A percentile compares a stretch with the other conserved stretches of the same genome.
Conservation (phyloP, 2,888 invertebrate species). For the Noctuana brunneofusca region DNA sequence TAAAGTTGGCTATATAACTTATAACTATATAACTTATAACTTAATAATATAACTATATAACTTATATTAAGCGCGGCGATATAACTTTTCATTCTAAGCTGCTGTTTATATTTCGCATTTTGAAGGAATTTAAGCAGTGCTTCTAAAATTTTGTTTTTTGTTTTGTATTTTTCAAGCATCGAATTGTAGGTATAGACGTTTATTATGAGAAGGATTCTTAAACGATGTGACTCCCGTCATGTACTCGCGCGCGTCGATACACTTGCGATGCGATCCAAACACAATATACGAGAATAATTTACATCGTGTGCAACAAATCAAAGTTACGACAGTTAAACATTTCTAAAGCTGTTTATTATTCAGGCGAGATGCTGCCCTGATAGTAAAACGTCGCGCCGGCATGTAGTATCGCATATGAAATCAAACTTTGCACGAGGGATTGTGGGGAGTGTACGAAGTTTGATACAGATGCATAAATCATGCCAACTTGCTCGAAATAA, state of each 20-base stretch:
- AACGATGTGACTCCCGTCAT: no score
- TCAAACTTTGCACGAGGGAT: slow-evolving; percentile 3
- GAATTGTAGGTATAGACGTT: background rate
- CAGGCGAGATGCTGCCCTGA: slow-evolving; percentile 3
- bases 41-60: no score
- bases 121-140: no score
- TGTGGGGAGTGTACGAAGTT: slow-evolving; percentile 12
- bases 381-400: slow-evolving; percentile 11
- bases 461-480: slow-evolving; percentile 27
- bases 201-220: background rate
- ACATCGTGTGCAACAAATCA: slow-evolving; percentile 25
- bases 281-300: slow-evolving; percentile 31
- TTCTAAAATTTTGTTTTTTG: no score
- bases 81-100: background rate
- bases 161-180: no score
- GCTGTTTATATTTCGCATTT: background rate
- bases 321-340: slow-evolving; percentile 21
- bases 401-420: slow-evolving; percentile 10
- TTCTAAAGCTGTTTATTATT: slow-evolving; percentile 25
- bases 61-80: background rate
- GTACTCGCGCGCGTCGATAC: slow-evolving; percentile 14
- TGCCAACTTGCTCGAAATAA: slow-evolving; percentile 8
- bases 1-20: no score
- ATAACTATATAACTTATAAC: no score
- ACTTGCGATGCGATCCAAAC: slow-evolving; percentile 8